These are phyloP conservation scores for Gobio gobio DNA, from an alignment of 2,113 vertebrate genomes.

Conservation along the genomic window DNA sequence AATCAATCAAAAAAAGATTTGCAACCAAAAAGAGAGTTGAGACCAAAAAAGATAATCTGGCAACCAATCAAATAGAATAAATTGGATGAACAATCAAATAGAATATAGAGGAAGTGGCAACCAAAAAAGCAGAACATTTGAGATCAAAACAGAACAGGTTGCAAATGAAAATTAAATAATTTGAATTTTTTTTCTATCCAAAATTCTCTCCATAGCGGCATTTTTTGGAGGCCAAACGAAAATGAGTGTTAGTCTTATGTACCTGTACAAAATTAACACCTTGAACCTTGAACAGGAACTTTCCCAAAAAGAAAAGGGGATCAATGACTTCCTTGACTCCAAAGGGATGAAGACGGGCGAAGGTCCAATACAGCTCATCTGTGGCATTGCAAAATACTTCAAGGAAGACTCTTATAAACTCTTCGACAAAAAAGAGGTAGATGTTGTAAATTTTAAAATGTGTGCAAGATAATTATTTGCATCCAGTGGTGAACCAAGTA, in stretches of 20 bases:
- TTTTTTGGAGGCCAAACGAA: background rate
- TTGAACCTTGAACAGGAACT: slow-evolving; percentile 4
- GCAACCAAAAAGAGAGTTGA: background rate
- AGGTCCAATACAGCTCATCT: background rate
- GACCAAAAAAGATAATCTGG: background rate
- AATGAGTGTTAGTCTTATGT: slow-evolving; percentile 2
- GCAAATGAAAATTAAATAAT: slow-evolving; percentile 1
- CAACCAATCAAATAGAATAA: slow-evolving; percentile 9
- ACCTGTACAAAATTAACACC: slow-evolving; percentile 5
- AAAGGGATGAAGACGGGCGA: slow-evolving; percentile 31
- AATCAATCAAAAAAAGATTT: too few relatives aligned
- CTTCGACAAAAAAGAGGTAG: too few relatives aligned
- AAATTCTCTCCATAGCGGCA: background rate
- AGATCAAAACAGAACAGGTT: background rate
- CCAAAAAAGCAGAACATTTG: slow-evolving; percentile 3
- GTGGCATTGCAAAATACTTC: too few relatives aligned
- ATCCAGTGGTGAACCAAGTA: too few relatives aligned
- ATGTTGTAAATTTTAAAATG: too few relatives aligned
- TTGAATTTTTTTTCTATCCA: background rate
- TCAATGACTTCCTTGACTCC: slow-evolving; percentile 35
- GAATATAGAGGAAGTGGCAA: slow-evolving; percentile 1
- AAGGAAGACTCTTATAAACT: too few relatives aligned
- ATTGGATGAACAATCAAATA: slow-evolving; percentile 2
- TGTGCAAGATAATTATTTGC: too few relatives aligned
- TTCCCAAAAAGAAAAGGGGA: slow-evolving; percentile 9